These are phyloP conservation scores for Dendrocopos noguchii DNA, from an alignment of 2,113 vertebrate species.

Conservation along the genomic window DNA sequence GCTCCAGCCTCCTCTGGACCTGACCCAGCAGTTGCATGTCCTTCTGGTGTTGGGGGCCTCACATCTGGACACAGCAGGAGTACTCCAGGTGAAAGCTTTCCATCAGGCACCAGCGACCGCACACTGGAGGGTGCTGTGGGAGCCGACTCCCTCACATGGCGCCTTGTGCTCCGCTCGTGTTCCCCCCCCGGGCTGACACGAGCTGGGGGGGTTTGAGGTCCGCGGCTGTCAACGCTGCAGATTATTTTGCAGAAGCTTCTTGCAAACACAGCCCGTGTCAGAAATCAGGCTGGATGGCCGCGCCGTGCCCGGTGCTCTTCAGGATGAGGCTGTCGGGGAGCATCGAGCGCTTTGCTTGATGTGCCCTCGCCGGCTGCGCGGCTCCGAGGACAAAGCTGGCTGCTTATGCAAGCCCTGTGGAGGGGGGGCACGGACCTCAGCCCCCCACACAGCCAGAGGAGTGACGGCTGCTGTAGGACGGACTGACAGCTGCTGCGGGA, in stretches of 20 bases:
- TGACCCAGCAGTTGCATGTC: too few species aligned
- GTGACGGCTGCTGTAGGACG: background rate
- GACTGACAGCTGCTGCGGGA: background rate
- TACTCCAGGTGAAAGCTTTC: background rate
- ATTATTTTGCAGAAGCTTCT: background rate
- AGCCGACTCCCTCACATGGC: rapidly evolving
- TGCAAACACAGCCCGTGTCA: rapidly evolving
- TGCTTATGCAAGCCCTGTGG: background rate
- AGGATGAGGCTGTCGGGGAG: background rate
- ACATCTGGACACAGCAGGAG: too few species aligned
- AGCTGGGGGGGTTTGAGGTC: background rate
- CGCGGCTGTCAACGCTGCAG: rapidly evolving
- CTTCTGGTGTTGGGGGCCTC: too few species aligned
- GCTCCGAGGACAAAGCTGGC: background rate
- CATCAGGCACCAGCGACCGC: background rate
- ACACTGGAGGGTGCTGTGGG: background rate
- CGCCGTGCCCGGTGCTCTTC: rapidly evolving
- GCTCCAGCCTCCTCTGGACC: too few species aligned
- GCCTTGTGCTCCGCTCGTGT: rapidly evolving
- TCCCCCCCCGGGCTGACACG: rapidly evolving
- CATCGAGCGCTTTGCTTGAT: background rate
- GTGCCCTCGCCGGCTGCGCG: background rate
- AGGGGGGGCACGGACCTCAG: background rate
- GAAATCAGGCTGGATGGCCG: background rate
- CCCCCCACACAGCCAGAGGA: rapidly evolving